A percentile compares a stretch with the other conserved stretches of the same genome.
Conservation (phyloP, 2,797 vertebrate species). For the Pygocentrus nattereri region DNA sequence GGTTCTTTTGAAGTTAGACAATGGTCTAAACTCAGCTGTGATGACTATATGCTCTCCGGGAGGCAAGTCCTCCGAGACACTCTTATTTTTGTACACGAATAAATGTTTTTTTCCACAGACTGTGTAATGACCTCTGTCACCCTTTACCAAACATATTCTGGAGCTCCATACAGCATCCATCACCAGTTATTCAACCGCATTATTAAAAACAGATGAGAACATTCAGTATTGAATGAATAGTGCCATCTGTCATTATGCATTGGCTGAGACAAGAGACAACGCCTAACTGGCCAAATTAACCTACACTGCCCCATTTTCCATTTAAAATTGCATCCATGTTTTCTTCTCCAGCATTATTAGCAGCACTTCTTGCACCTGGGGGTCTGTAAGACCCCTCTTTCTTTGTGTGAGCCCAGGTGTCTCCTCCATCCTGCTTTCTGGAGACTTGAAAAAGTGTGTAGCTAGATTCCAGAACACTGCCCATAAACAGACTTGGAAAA, state of each 20-base stretch:
- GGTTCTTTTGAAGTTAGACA: background rate
- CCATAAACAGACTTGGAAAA: constrained; percentile 63
- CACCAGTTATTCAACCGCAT: background rate
- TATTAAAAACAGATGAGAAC: constrained; percentile 29
- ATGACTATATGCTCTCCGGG: constrained; percentile 21
- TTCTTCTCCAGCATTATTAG: background rate
- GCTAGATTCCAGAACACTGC: constrained; percentile 54
- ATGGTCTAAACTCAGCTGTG: background rate
- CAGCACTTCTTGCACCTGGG: constrained; percentile 33
- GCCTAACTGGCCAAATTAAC: background rate
- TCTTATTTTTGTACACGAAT: constrained; percentile 52
- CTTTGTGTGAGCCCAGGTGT: constrained; percentile 59
- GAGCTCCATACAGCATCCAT: constrained; percentile 8
- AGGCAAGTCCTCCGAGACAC: constrained; percentile 24
- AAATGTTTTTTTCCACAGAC: constrained; percentile 59
- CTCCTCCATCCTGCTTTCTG: constrained; percentile 41
- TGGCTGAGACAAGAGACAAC: background rate
- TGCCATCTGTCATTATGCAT: constrained; percentile 4
- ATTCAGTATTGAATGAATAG: background rate
- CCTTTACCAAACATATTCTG: constrained; percentile 15
- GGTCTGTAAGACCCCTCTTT: constrained; percentile 7
- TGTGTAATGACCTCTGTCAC: constrained; percentile 9
- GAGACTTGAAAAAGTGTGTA: constrained; percentile 45
- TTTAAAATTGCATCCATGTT: background rate
- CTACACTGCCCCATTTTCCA: background rate